These are phyloP conservation scores for Felis chaus DNA, from an alignment of 2,113 vertebrate species.

Conservation along the genomic window DNA sequence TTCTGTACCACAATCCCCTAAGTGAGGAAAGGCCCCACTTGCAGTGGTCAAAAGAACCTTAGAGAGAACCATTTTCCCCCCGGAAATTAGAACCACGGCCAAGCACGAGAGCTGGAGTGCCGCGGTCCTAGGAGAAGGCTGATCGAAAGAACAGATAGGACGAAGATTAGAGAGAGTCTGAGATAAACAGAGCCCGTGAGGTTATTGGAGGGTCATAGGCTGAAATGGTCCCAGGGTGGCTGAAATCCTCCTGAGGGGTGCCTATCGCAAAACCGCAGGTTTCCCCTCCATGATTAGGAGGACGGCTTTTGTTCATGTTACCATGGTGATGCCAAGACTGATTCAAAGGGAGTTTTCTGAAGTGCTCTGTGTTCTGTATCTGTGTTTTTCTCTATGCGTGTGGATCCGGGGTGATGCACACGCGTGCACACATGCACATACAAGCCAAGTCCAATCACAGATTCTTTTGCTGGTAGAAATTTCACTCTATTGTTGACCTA, in stretches of 20 bases:
- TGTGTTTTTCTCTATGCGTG: not conserved
- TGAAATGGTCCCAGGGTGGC: not conserved
- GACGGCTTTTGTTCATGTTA: constrained; percentile 73
- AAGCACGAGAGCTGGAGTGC: not conserved
- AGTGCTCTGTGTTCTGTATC: not conserved
- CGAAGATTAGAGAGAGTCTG: not conserved
- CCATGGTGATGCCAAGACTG: constrained; percentile 80
- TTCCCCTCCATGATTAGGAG: constrained; percentile 37
- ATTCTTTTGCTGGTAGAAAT: not conserved
- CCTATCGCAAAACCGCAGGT: accelerated
- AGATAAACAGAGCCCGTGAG: not conserved
- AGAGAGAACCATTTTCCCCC: not conserved
- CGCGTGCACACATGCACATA: accelerated
- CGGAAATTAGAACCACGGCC: not conserved
- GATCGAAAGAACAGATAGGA: not conserved
- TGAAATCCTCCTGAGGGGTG: constrained; percentile 27
- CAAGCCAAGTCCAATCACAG: not conserved
- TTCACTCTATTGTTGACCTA: not conserved
- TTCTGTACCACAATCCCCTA: not conserved
- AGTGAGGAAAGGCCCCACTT: not conserved
- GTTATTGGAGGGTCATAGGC: not conserved
- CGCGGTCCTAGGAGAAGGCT: not conserved
- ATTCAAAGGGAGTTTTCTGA: constrained; percentile 25
- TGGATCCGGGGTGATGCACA: not conserved
- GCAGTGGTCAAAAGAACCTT: not conserved